A percentile compares a stretch with the other conserved stretches of the same genome.
These are phyloP conservation scores for Hypanus sabinus DNA, from an alignment of 2,113 vertebrate genomes.

Conservation along the genomic window DNA sequence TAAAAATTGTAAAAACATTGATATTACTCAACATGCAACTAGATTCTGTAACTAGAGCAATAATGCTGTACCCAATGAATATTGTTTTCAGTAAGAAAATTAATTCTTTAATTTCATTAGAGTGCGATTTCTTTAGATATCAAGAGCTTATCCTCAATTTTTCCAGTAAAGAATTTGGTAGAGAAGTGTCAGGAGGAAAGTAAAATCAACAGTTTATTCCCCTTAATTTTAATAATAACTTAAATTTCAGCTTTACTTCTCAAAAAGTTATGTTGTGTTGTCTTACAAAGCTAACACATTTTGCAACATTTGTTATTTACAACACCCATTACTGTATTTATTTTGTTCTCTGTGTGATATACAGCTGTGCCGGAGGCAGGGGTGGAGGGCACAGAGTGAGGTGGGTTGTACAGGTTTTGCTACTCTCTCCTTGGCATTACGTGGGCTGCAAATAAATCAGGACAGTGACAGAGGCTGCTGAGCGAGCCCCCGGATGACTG, in stretches of 20 bases:
- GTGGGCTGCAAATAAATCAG: too few relatives aligned
- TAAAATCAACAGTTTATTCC: background rate
- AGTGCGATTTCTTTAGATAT: background rate
- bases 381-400: too few relatives aligned
- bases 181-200: background rate
- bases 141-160: background rate
- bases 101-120: background rate
- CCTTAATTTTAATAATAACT: background rate
- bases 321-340: background rate
- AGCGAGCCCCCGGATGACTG: too few relatives aligned
- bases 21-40: background rate
- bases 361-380: too few relatives aligned
- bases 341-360: background rate
- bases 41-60: background rate
- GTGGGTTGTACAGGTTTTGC: too few relatives aligned
- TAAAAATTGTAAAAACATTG: background rate
- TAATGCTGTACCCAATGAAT: background rate
- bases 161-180: background rate
- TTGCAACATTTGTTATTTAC: background rate
- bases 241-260: background rate
- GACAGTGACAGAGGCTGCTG: too few relatives aligned
- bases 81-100: background rate
- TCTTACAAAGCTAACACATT: background rate
- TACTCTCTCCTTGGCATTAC: too few relatives aligned
- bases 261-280: background rate